A percentile compares a stretch with the other conserved stretches of the same genome.
Evolutionary conservation across 2,797 vertebrate species (phyloP).

Genomic region (Lerista edwardsae): DNA sequence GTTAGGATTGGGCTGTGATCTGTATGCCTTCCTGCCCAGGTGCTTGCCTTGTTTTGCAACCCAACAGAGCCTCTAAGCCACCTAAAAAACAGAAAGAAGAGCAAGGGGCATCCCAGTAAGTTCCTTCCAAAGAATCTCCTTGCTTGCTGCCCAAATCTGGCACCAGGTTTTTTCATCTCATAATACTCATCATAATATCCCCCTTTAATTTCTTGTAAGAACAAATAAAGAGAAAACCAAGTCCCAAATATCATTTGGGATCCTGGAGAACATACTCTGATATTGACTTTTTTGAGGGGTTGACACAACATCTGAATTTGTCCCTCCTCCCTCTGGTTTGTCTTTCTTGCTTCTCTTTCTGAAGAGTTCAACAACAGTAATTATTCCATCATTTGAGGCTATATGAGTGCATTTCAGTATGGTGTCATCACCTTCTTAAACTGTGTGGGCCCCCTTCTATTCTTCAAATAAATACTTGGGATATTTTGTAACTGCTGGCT

Average conservation of each 20-base stretch:
- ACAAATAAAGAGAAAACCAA: constrained; percentile 36
- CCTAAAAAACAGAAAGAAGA: not conserved
- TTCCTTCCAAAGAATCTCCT: not conserved
- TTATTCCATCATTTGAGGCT: not conserved
- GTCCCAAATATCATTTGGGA: not conserved
- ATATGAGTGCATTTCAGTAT: not conserved
- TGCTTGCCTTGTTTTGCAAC: not conserved
- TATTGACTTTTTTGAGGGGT: not conserved
- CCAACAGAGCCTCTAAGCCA: not conserved
- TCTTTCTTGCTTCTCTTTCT: constrained; percentile 24
- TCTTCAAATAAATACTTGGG: not conserved
- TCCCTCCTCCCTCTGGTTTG: not conserved
- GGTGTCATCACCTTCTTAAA: not conserved
- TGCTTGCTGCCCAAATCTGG: not conserved
- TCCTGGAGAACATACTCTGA: not conserved
- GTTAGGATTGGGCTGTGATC: not conserved
- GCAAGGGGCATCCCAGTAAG: not conserved
- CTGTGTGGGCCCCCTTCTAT: not conserved
- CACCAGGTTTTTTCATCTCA: not conserved
- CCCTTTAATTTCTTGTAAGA: not conserved
- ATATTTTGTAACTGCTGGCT: not conserved
- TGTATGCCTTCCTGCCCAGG: not conserved
- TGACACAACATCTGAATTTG: not conserved
- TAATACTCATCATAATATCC: not conserved
- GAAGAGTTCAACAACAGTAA: not conserved